phyloP scores from a whole-genome alignment of 2,113 vertebrate genomes.

The Nyctibius bracteatus region DNA sequence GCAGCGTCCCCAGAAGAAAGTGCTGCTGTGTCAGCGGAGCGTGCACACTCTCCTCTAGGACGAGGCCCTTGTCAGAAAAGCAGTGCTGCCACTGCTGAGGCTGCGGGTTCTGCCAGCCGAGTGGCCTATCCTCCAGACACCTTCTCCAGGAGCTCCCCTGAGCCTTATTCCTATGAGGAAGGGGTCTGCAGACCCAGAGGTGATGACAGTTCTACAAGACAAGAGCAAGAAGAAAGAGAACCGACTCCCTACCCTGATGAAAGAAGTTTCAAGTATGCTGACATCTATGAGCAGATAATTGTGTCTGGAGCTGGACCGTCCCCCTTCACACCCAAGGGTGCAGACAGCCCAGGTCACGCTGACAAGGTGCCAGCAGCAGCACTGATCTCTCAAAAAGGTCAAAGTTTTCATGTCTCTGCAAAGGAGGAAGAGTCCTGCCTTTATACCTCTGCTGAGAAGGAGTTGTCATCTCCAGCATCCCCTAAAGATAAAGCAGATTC shows the following conservation, averaged over 20 bases:
- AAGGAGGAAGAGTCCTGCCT: constrained; percentile 78
- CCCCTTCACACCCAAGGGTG: constrained; percentile 13
- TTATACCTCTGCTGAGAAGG: constrained; percentile 73
- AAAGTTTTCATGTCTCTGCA: constrained; percentile 53
- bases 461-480: constrained; percentile 73
- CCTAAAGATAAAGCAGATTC: constrained; percentile 55
- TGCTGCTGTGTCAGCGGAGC: not conserved
- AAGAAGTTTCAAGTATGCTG: constrained; percentile 90
- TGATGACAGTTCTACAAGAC: constrained; percentile 62
- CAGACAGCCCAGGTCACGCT: constrained; percentile 38
- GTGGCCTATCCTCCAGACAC: constrained; percentile 56
- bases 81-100: not conserved
- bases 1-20: not conserved
- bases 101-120: constrained; percentile 58
- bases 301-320: constrained; percentile 63
- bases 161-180: constrained; percentile 20
- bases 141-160: not conserved
- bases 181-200: constrained; percentile 37
- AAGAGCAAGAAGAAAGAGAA: constrained; percentile 85
- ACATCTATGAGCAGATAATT: constrained; percentile 84
- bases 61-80: not conserved
- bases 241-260: constrained; percentile 92
- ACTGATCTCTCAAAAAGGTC: constrained; percentile 41
- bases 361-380: constrained; percentile 13
- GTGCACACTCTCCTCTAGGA: not conserved